Evolutionary conservation across 2,797 vertebrate genomes (phyloP), one percentile per base, ranked within the genome.

Genomic region (Catharus ustulatus): DNA sequence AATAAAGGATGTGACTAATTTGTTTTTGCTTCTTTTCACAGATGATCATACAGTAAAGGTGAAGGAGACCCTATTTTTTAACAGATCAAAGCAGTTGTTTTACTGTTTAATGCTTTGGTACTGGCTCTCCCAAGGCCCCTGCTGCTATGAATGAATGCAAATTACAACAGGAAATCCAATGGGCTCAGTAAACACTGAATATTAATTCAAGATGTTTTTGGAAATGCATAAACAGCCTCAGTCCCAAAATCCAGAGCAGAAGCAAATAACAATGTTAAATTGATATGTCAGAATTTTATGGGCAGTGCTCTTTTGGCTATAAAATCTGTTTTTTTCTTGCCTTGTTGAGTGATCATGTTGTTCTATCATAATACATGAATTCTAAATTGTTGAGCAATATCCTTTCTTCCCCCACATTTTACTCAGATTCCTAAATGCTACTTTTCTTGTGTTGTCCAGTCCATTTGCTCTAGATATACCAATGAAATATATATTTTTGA

Each of bases 121-220:
- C 80, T 89, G 64, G 42, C 54, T 91, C 66, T 96, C 95, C 36
- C 5, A 88, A 85, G 84, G 86, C 84, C 72, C 24, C 62, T 82
- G 78, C 79, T 95, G 92, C 71, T 89, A 63, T 84, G 82, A 95
- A 82, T 58, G 67, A 87, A 97, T 94, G 95, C 87, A 96, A 96
- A 96, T 95, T 88, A 48, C 43, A 71, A 69, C 80, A 94, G 82
- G 55, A 91, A 94, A 95, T 95, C 92, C 82, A 96, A 88, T 6
- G 14, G 69, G 80, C 59, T 96, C 94, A 66, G 90, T 82, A 95
- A 92, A 96, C 64, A 84, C 38, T 82, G 90, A 95, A 95, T 92
- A 92, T 95, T 92, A 97, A 96, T 93, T 90, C 87, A 93, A 95
- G 54, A 95, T 63, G 76, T 4, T 91, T 95, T 93, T 61, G 66